Percentiles rank a stretch among this genome's conserved stretches.
phyloP scores from a whole-genome alignment of 2,888 invertebrate genomes.

The Malthinus seriepunctatus region DNA sequence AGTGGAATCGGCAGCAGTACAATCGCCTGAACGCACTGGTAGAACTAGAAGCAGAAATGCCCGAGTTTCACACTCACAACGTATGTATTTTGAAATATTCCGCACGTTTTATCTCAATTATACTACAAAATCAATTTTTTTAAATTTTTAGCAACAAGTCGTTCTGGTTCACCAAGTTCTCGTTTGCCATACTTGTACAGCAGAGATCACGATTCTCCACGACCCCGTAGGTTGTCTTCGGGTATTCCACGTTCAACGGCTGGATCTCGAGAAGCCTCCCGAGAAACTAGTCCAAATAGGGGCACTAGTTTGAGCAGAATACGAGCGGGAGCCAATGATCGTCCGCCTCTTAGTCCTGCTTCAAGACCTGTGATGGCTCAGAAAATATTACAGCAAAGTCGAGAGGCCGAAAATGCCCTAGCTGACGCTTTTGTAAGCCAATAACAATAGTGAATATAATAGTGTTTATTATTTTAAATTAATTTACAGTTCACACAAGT shows the following conservation, averaged over 20 bases:
- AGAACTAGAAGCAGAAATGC: slow-evolving; percentile 68
- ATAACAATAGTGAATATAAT: neutral
- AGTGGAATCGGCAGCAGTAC: slow-evolving; percentile 57
- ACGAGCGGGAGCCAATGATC: slow-evolving; percentile 54
- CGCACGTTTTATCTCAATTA: too few species aligned
- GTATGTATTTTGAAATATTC: slow-evolving; percentile 61
- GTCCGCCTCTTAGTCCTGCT: slow-evolving; percentile 61
- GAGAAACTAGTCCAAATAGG: slow-evolving; percentile 53
- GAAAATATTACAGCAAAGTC: slow-evolving; percentile 80
- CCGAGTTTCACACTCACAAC: slow-evolving; percentile 90
- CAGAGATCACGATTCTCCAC: slow-evolving; percentile 53
- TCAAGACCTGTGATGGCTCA: slow-evolving; percentile 71
- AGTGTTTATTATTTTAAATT: slow-evolving; percentile 9
- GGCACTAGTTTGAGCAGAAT: slow-evolving; percentile 43
- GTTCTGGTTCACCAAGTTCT: slow-evolving; percentile 92
- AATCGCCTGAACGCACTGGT: slow-evolving; percentile 65
- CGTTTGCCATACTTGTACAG: slow-evolving; percentile 75
- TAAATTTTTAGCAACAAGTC: slow-evolving; percentile 75
- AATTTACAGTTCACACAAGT: slow-evolving; percentile 43
- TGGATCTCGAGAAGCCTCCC: slow-evolving; percentile 63
- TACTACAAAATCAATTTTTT: neutral
- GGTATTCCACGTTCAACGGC: slow-evolving; percentile 73
- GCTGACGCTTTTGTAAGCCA: slow-evolving; percentile 68
- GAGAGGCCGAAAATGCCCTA: slow-evolving; percentile 84
- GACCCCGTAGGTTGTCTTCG: slow-evolving; percentile 66